Base-by-base conservation (phyloP, 2,888 invertebrate genomes). In the Tipula unca region DNA sequence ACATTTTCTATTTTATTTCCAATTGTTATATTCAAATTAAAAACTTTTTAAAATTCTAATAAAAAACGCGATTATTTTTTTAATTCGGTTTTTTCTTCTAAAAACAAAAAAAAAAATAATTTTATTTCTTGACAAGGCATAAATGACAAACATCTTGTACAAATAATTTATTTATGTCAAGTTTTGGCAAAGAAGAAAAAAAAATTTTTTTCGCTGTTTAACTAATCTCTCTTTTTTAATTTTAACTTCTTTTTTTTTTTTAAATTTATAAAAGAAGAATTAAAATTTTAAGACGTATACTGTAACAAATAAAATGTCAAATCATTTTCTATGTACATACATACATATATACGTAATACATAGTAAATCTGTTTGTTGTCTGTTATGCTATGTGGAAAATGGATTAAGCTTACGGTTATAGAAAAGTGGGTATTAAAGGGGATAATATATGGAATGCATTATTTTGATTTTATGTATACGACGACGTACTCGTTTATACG, bases 111-210 rank as follows among this genome's bases (percentile, higher is more conserved):
- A n/a, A 17, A n/a, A 48, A 48, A n/a, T 82, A 8, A 2, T 83
- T 14, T 83, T 83, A n/a, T 32, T 83, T 32, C 83, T 83, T 83
- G 83, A 83, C 83, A 83, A 83, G 83, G 83, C 83, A 83, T 83
- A 83, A 83, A 83, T 83, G 83, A 83, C 83, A 83, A 83, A 83
- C 83, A 83, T 83, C 83, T 83, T 83, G 83, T 83, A 83, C 83
- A 83, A 83, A 83, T 83, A 83, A 83, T 83, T 83, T 83, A 83
- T 83, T 83, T 32, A 83, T 32, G 83, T 83, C 83, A 83, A 83
- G 83, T 83, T 83, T 83, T 83, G 83, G 83, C 83, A 35, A 83
- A 83, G 35, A 83, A 35, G 83, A 69, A 69, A 69, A 48, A 25
- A 25, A 8, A 6, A 17, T 48, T 48, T 48, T 69, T 25, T 69